phyloP scores from a whole-genome alignment of 2,113 vertebrate species.

The Corvus moneduloides region DNA sequence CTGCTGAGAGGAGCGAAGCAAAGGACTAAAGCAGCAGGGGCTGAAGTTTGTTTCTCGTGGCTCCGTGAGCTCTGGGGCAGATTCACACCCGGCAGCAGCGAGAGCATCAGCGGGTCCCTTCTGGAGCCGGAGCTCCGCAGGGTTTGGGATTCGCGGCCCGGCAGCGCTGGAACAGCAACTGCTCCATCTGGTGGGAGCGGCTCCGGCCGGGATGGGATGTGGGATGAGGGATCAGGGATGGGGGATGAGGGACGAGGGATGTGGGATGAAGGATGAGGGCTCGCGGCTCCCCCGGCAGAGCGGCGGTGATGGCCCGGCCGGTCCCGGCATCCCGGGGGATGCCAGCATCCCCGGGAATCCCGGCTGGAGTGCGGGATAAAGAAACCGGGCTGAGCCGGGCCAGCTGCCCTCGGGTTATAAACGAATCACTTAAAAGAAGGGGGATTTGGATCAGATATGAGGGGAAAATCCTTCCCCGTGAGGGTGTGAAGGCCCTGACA shows the following conservation, averaged over 20 bases:
- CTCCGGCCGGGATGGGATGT: not conserved
- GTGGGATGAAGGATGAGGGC: accelerated
- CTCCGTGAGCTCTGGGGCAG: not conserved
- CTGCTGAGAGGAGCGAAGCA: accelerated
- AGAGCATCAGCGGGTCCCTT: accelerated
- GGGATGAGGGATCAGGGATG: accelerated
- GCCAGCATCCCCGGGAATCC: not conserved
- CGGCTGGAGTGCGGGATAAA: not conserved
- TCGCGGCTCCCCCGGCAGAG: not conserved
- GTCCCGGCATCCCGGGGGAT: accelerated
- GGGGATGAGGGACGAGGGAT: accelerated
- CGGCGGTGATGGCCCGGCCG: accelerated
- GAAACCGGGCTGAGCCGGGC: not conserved
- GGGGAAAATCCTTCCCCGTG: not conserved
- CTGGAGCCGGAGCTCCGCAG: not conserved
- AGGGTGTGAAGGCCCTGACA: not conserved
- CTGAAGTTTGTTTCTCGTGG: accelerated
- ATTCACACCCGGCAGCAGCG: not conserved
- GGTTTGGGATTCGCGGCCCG: not conserved
- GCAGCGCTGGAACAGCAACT: slow-evolving; percentile 65
- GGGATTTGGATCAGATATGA: not conserved
- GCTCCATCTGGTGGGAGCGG: slow-evolving; percentile 73
- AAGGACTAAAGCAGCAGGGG: not conserved
- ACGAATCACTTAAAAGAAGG: not conserved
- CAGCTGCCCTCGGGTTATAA: not conserved